Evolutionary conservation across 2,797 vertebrate genomes (phyloP).

Genomic region (Saxicola maurus): DNA sequence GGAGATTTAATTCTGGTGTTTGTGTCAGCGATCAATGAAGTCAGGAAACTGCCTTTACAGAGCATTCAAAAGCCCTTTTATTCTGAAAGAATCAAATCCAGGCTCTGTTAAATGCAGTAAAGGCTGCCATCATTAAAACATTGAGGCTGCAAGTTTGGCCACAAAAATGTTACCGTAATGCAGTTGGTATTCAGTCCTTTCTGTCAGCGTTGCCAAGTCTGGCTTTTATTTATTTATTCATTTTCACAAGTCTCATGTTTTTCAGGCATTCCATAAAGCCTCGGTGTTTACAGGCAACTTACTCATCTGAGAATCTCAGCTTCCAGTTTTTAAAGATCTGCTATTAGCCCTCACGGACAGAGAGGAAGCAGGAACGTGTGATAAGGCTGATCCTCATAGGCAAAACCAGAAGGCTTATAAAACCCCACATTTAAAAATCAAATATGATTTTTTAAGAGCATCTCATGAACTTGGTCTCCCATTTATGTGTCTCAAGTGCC

Average conservation of each 20-base stretch:
- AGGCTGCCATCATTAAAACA: slow-evolving; percentile 41
- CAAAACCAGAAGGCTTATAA: slow-evolving; percentile 15
- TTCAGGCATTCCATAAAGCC: slow-evolving; percentile 25
- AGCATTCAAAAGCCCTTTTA: slow-evolving; percentile 49
- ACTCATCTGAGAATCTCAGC: slow-evolving; percentile 25
- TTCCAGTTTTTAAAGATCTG: slow-evolving; percentile 19
- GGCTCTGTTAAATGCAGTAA: slow-evolving; percentile 38
- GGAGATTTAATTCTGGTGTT: slow-evolving; percentile 41
- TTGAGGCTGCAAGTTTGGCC: slow-evolving; percentile 41
- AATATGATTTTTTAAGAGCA: slow-evolving; percentile 27
- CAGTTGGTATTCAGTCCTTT: slow-evolving; percentile 35
- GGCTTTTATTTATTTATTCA: slow-evolving; percentile 39
- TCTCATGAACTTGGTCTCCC: not conserved
- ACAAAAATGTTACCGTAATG: slow-evolving; percentile 51
- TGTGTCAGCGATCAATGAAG: slow-evolving; percentile 18
- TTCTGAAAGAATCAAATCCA: slow-evolving; percentile 47
- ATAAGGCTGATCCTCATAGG: slow-evolving; percentile 21
- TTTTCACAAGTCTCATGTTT: slow-evolving; percentile 49
- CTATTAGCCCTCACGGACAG: not conserved
- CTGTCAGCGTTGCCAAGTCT: not conserved
- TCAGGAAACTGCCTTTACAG: slow-evolving; percentile 45
- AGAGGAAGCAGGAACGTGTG: not conserved
- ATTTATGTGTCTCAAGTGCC: slow-evolving; percentile 19
- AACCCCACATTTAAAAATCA: not conserved
- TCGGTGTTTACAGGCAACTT: slow-evolving; percentile 20